Base-by-base conservation (phyloP, 2,888 invertebrate species). In the Agriopis aurantiaria region DNA sequence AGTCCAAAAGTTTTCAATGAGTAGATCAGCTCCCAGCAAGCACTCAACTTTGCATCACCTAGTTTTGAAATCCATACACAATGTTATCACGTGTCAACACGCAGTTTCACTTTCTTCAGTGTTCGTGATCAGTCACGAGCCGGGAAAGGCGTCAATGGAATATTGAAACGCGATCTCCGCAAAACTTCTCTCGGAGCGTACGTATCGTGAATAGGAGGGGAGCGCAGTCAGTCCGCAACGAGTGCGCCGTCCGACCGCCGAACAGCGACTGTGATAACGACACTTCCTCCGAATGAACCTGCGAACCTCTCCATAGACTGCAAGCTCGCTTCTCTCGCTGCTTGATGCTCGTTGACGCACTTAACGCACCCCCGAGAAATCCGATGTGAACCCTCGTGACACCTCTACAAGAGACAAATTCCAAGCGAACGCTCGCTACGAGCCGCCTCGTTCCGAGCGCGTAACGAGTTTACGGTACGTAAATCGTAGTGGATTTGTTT, bases 381-480 rank as follows among this genome's bases (percentile, higher is more conserved):
- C 75, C 71, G 84, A 87, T 84, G 75, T 85, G 80, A 79, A 90
- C 90, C 85, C 84, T 91, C 83, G 62, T 62, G n/a, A 69, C 61
- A 72, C 74, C 68, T 75, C 62, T 81, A 82, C 83, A 92, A 88
- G 87, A 82, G 78, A 85, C 88, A 90, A 83, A 85, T 82, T 91
- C 81, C 82, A 82, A 85, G 80, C 75, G 75, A 76, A 76, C 78
- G 64, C 75, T 69, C 71, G 71, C 81, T 77, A 81, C 86, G 83
- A 86, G 87, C 63, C 43, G 53, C 63, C 86, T 85, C 88, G 85
- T 83, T 85, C 89, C 89, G 87, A 88, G 88, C 89, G 88, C 90
- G 91, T 91, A 91, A 91, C 91, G 91, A 92, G 91, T 91, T 93
- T 93, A 93, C 92, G 91, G 92, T 91, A 91, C 93, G 92, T 92